Evolutionary conservation across 2,797 vertebrate species (phyloP).

Genomic region (Florisuga fusca): DNA sequence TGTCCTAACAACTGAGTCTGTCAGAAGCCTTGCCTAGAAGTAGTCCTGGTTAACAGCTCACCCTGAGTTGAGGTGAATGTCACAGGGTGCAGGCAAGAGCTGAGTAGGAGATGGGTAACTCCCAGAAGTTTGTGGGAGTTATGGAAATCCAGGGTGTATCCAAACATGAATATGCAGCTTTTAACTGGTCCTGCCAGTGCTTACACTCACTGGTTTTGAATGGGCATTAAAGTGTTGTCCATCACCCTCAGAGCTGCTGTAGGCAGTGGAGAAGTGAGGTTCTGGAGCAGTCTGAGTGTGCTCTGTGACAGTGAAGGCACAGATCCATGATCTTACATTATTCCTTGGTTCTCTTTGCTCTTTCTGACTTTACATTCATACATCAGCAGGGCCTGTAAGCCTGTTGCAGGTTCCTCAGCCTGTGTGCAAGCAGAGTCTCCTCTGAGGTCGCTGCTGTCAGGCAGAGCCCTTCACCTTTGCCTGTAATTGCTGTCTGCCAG

Average conservation of each 20-base stretch:
- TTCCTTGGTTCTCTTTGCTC: neutral
- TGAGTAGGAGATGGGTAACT: neutral
- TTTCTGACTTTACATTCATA: neutral
- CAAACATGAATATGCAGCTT: neutral
- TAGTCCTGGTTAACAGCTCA: neutral
- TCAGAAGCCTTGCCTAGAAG: neutral
- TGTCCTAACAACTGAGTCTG: neutral
- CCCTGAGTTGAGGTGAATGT: neutral
- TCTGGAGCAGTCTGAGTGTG: neutral
- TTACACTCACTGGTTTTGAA: fast-evolving
- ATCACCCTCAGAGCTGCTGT: neutral
- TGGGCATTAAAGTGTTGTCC: neutral
- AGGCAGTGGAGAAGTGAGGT: neutral
- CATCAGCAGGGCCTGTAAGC: neutral
- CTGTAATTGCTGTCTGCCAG: neutral
- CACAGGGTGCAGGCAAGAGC: neutral
- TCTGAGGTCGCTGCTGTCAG: neutral
- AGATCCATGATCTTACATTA: neutral
- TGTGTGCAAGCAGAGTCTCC: neutral
- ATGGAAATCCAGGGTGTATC: neutral
- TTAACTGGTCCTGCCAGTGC: neutral
- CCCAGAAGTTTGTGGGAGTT: neutral
- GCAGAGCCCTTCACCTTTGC: neutral
- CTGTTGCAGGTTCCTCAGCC: neutral
- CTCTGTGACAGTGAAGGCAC: too few species aligned